These are phyloP conservation scores for Polyommatus iphigenia DNA, from an alignment of 2,888 invertebrate species.

Conservation along the genomic window DNA sequence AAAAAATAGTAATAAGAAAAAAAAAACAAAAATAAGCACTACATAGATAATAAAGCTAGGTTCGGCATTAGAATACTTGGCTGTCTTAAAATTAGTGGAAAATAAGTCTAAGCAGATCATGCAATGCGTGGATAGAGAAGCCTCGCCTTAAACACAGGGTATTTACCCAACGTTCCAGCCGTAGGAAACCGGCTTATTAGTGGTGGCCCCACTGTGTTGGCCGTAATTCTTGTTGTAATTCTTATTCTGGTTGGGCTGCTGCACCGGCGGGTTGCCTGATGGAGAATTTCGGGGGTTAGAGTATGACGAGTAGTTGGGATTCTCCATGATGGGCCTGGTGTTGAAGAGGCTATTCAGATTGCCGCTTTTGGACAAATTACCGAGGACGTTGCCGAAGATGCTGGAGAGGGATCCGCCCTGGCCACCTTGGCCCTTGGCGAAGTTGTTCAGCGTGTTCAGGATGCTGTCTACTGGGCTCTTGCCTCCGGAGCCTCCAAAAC, in stretches of 20 bases:
- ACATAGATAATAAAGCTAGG: neutral
- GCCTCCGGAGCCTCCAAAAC: constrained; percentile 40
- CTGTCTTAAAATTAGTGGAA: constrained; percentile 20
- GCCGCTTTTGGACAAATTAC: constrained; percentile 63
- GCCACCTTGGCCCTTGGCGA: constrained; percentile 42
- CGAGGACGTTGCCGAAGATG: constrained; percentile 66
- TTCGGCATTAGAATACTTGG: neutral
- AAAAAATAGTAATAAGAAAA: neutral
- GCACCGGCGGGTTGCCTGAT: constrained; percentile 65
- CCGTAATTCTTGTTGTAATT: constrained; percentile 61
- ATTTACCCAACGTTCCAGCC: constrained; percentile 78
- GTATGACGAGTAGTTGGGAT: constrained; percentile 68
- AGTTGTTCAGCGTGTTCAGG: constrained; percentile 41
- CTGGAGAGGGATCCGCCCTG: constrained; percentile 53
- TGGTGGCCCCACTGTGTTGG: constrained; percentile 55
- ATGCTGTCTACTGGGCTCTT: constrained; percentile 41
- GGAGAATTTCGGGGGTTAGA: constrained; percentile 65
- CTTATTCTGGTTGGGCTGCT: constrained; percentile 58
- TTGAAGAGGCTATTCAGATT: constrained; percentile 61
- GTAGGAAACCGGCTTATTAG: constrained; percentile 64
- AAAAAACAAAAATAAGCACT: neutral
- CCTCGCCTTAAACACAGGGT: constrained; percentile 46
- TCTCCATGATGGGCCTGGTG: constrained; percentile 71
- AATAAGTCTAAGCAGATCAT: constrained; percentile 40
- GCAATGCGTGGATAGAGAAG: constrained; percentile 49